A percentile compares a stretch with the other conserved stretches of the same genome.
These are phyloP conservation scores for Ciona savignyi DNA, from an alignment of 23 tunicate species.

Conservation along the genomic window DNA sequence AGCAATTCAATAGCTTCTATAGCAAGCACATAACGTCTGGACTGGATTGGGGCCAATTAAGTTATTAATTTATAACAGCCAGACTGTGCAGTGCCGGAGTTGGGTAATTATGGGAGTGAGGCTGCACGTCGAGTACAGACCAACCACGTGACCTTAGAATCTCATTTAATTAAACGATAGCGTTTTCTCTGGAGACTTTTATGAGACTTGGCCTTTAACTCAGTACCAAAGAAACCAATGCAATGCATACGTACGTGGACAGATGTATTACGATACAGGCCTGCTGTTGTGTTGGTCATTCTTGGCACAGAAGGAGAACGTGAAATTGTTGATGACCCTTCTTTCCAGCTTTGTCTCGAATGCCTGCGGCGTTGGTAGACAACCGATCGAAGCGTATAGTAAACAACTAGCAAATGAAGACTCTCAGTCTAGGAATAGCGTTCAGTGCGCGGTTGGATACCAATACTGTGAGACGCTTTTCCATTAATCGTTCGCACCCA, in stretches of 20 bases:
- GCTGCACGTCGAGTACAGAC: background rate
- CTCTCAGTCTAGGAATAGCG: background rate
- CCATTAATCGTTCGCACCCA: too few species aligned
- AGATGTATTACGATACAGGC: background rate
- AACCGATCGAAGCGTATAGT: background rate
- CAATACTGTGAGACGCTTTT: too few species aligned
- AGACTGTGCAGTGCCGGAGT: too few species aligned
- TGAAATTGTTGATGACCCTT: background rate
- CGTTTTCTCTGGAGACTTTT: background rate
- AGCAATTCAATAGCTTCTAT: too few species aligned
- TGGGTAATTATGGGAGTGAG: too few species aligned
- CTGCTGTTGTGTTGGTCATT: background rate
- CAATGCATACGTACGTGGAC: background rate
- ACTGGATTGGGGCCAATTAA: too few species aligned
- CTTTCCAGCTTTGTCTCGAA: background rate
- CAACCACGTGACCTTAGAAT: background rate
- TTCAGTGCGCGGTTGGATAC: too few species aligned
- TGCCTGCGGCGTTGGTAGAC: background rate
- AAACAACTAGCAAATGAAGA: background rate
- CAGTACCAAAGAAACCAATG: background rate
- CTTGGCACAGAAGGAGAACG: background rate
- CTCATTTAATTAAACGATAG: background rate
- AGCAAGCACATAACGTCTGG: too few species aligned
- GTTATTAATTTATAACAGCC: too few species aligned
- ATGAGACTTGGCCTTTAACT: background rate